Conservation (phyloP, 2,888 invertebrate species). For the Phytoseiulus persimilis region DNA sequence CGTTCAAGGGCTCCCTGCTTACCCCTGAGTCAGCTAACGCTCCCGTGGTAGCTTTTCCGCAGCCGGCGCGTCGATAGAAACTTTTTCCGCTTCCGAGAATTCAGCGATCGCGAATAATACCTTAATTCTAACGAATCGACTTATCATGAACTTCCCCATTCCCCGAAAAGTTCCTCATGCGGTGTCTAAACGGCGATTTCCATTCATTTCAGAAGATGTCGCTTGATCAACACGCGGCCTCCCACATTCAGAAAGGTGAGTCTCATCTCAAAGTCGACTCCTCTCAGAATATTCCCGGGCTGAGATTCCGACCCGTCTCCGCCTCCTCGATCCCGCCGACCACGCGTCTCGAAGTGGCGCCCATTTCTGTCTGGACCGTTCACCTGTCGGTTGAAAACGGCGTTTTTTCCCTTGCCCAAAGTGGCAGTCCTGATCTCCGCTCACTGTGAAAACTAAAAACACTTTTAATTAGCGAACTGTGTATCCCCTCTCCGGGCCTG, state of each 20-base stretch:
- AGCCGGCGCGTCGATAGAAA: too few species aligned
- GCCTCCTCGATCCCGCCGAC: not conserved
- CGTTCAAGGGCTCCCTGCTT: too few species aligned
- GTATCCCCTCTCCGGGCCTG: not conserved
- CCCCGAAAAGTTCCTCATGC: too few species aligned
- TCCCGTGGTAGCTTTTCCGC: too few species aligned
- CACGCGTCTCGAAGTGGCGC: not conserved
- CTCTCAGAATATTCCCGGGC: not conserved
- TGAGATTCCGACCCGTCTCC: not conserved
- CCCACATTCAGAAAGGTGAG: slow-evolving; percentile 23
- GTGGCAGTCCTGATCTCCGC: not conserved
- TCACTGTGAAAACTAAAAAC: slow-evolving; percentile 27
- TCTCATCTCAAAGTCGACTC: not conserved
- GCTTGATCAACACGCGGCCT: slow-evolving; percentile 21
- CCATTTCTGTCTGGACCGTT: not conserved
- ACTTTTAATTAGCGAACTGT: slow-evolving; percentile 33
- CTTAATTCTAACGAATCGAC: too few species aligned
- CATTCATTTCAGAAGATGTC: slow-evolving; percentile 25
- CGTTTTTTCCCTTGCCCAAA: not conserved
- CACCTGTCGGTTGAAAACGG: not conserved
- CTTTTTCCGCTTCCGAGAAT: too few species aligned
- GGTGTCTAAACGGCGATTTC: not conserved
- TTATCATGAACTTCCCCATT: too few species aligned
- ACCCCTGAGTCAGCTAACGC: too few species aligned
- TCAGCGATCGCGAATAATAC: too few species aligned